Evolutionary conservation across 2,113 vertebrate species (phyloP), one percentile per base, ranked within the genome.

Genomic region (Onychorhynchus coronatus): DNA sequence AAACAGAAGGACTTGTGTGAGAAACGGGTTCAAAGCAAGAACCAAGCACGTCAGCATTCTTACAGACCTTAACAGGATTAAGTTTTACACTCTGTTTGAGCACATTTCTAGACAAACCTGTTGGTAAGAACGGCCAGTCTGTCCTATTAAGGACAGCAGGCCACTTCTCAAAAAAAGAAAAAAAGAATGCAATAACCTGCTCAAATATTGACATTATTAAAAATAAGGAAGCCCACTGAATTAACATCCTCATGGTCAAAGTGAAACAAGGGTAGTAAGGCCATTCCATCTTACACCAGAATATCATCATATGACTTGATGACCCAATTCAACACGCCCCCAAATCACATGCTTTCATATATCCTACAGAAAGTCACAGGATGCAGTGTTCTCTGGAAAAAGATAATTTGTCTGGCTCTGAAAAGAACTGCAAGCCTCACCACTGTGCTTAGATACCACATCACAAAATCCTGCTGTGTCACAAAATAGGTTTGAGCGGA

Each of bases 331-430:
- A 31, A 73, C 6, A 9, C 31, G 10, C 5, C 35, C 49, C 23
- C 28, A 72, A 98, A 91, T 97, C 96, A 88, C 16, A 92, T 89
- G 80, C 13, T 97, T 92, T 92, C 90, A 85, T 35, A 94, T 46
- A 93, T 95, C 93, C 88, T 73, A 85, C 85, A 94, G 95, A 91
- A 81, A 95, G 83, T 90, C 89, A 80, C 73, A 37, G 87, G 84
- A 94, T 91, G 37, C 39, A 78, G 55, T 13, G 35, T 28, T 88
- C 84, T 82, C 86, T 81, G 76, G 52, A 80, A 92, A 86, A 10
- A 93, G 7, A 53, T 13, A 5, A 55, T 66, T 62, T 73, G 62
- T 58, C 71, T 49, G 39, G 50, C n/a, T 83, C 39, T 83, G 84
- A 84, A 70, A 59, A 95, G 50, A 79, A 37, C 81, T 68, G n/a